Percentiles rank a stretch among this genome's conserved stretches.
These are phyloP conservation scores for Thecocarcelia acutangulata DNA, from an alignment of 2,888 invertebrate species.

Conservation along the genomic window DNA sequence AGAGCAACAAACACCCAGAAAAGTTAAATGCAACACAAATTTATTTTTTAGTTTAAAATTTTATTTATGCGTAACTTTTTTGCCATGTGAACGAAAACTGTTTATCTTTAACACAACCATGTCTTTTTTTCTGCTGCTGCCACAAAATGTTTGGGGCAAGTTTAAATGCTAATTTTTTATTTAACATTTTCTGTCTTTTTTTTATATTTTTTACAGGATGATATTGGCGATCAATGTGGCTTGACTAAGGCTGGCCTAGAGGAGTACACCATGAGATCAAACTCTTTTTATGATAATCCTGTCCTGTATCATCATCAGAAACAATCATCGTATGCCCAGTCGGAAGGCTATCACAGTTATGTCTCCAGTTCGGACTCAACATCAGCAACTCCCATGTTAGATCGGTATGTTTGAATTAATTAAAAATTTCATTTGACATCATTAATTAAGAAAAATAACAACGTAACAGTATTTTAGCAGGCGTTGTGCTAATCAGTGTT, in stretches of 20 bases:
- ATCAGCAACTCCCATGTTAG: conserved; percentile 89
- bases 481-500: neutral
- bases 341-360: conserved; percentile 91
- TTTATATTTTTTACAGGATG: conserved; percentile 76
- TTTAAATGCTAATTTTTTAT: conserved; percentile 40
- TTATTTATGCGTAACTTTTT: conserved; percentile 43
- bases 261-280: conserved; percentile 85
- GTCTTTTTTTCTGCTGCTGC: neutral
- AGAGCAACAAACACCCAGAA: conserved; percentile 20
- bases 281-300: conserved; percentile 84
- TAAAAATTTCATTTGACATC: conserved; percentile 60
- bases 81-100: neutral
- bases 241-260: conserved; percentile 87
- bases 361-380: conserved; percentile 89
- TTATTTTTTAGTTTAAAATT: conserved; percentile 19
- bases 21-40: conserved; percentile 39
- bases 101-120: conserved; percentile 18
- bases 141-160: conserved; percentile 22
- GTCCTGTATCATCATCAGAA: conserved; percentile 85
- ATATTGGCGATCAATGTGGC: conserved; percentile 79
- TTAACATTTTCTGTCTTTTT: conserved; percentile 21
- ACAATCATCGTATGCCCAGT: conserved; percentile 89
- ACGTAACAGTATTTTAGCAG: neutral
- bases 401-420: conserved; percentile 82
- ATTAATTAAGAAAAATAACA: neutral